Percentiles rank a stretch among this genome's conserved stretches.
Evolutionary conservation across 2,113 vertebrate species (phyloP).

Genomic region (Megaceryle maxima): DNA sequence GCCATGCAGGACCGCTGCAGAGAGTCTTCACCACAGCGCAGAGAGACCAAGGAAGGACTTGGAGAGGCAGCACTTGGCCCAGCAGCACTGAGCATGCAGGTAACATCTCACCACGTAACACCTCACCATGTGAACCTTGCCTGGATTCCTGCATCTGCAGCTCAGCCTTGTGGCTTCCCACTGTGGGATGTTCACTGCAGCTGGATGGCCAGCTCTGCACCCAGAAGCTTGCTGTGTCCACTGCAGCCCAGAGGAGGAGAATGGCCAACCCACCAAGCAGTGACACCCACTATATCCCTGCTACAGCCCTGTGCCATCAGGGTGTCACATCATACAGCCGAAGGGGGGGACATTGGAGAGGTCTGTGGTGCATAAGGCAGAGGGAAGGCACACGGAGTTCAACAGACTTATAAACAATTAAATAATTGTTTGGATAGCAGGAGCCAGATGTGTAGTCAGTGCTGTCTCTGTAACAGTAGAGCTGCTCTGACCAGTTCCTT

Average conservation of each 20-base stretch:
- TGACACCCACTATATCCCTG: not conserved
- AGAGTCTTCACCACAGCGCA: not conserved
- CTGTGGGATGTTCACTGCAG: not conserved
- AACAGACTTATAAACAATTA: not conserved
- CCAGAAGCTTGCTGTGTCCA: not conserved
- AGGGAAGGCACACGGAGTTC: not conserved
- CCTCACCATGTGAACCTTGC: not conserved
- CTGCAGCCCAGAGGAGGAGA: not conserved
- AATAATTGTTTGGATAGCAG: not conserved
- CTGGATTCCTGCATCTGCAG: not conserved
- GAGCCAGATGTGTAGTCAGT: not conserved
- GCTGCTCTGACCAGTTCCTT: not conserved
- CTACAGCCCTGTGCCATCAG: not conserved
- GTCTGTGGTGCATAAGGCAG: not conserved
- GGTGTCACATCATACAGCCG: not conserved
- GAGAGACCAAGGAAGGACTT: not conserved
- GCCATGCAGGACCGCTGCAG: not conserved
- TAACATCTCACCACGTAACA: not conserved
- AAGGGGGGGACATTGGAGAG: rapidly evolving
- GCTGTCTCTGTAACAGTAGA: not conserved
- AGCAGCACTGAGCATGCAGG: not conserved
- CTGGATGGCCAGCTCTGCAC: not conserved
- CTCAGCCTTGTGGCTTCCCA: not conserved
- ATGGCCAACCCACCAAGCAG: rapidly evolving
- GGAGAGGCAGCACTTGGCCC: not conserved